A percentile compares a stretch with the other conserved stretches of the same genome.
These are phyloP conservation scores for Anguilla obscura DNA, from an alignment of 2,797 vertebrate genomes.

Conservation along the genomic window DNA sequence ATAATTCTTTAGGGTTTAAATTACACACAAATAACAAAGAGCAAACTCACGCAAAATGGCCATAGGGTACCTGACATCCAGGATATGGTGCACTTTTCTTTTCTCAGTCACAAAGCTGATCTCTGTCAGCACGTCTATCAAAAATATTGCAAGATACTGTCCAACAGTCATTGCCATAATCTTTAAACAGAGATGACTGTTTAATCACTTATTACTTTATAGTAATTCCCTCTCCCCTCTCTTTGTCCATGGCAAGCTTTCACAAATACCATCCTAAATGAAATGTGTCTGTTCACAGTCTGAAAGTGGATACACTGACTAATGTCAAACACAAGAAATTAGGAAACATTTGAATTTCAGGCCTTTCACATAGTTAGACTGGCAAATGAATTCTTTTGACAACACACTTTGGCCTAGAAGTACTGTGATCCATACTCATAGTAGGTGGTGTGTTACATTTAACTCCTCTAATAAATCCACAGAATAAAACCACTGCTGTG, in stretches of 20 bases:
- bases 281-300: background rate
- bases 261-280: background rate
- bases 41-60: background rate
- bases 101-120: background rate
- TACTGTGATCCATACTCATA: background rate
- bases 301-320: background rate
- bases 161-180: background rate
- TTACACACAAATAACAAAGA: background rate
- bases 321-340: background rate
- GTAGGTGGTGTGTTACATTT: background rate
- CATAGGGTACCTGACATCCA: background rate
- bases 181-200: background rate
- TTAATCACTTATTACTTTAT: background rate
- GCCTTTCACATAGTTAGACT: background rate
- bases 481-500: background rate
- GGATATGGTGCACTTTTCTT: background rate
- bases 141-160: background rate
- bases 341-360: background rate
- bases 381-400: background rate
- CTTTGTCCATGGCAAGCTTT: background rate
- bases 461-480: background rate
- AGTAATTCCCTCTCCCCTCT: background rate
- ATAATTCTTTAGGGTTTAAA: background rate
- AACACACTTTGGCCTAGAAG: background rate
- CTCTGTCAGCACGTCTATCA: background rate